Evolutionary conservation across 2,113 vertebrate species (phyloP).

Genomic region (Melanotaenia duboulayi): DNA sequence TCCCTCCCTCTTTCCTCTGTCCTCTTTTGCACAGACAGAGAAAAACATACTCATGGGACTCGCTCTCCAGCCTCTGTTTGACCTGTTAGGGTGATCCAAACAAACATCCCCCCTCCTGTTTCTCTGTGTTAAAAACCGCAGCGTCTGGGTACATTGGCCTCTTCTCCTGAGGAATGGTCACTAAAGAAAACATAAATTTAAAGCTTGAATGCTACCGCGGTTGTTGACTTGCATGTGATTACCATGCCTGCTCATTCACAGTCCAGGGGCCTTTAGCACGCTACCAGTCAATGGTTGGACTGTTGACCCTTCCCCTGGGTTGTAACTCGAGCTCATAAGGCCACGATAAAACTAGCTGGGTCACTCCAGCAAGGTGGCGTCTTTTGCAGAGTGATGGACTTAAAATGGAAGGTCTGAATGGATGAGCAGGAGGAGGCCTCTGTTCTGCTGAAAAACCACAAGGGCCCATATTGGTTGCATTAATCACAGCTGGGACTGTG

Average conservation of each 20-base stretch:
- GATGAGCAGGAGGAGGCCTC: constrained; percentile 45
- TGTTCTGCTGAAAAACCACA: constrained; percentile 53
- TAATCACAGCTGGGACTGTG: constrained; percentile 60
- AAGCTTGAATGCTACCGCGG: constrained; percentile 24
- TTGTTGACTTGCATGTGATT: constrained; percentile 52
- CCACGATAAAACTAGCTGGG: constrained; percentile 67
- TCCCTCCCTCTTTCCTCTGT: constrained; percentile 6
- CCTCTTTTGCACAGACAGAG: constrained; percentile 39
- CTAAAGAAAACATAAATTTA: constrained; percentile 50
- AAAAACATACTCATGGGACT: constrained; percentile 23
- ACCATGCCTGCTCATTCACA: constrained; percentile 46
- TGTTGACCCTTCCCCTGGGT: constrained; percentile 75
- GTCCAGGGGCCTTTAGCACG: constrained; percentile 24
- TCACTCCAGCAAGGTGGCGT: constrained; percentile 55
- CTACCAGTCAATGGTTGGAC: constrained; percentile 72
- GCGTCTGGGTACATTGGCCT: constrained; percentile 44
- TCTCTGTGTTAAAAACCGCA: constrained; percentile 25
- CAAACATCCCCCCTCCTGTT: constrained; percentile 56
- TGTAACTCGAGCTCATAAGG: constrained; percentile 74
- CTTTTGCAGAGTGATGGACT: constrained; percentile 59
- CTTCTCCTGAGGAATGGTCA: constrained; percentile 44
- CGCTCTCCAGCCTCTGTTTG: constrained; percentile 55
- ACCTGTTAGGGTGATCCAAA: constrained; percentile 65
- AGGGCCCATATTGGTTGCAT: constrained; percentile 57
- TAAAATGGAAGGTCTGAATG: constrained; percentile 57